Conservation (phyloP, 1,140 invertebrate species). For the Lepidurus packardi region DNA sequence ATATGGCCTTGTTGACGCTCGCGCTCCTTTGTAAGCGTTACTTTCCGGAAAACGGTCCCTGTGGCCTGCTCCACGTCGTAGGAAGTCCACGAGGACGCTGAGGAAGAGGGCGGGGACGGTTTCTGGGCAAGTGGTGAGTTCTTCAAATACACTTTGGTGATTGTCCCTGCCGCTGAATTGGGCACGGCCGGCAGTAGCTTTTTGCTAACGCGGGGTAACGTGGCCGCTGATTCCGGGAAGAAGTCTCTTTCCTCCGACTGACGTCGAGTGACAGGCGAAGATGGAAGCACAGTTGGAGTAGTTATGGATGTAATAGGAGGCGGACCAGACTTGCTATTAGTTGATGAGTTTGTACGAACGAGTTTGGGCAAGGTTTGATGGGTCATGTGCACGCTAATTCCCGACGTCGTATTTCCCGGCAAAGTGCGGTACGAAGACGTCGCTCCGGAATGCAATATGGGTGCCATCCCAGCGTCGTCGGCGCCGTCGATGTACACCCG, state of each 20-base stretch:
- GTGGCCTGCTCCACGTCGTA: conserved; percentile 45
- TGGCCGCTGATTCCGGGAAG: conserved; percentile 26
- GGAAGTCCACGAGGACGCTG: conserved; percentile 35
- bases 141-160: conserved; percentile 12
- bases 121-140: conserved; percentile 25
- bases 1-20: conserved; percentile 10
- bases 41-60: conserved; percentile 49
- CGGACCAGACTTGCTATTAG: conserved; percentile 5
- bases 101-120: background rate
- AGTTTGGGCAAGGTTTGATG: background rate
- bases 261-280: background rate
- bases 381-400: conserved; percentile 7
- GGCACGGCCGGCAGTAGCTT: background rate
- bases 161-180: background rate
- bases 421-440: background rate
- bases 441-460: background rate
- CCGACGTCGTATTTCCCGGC: background rate
- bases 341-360: background rate
- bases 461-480: background rate
- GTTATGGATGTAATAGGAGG: background rate
- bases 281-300: background rate
- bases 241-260: conserved; percentile 23
- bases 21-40: conserved; percentile 44
- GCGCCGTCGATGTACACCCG: conserved; percentile 33
- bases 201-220: conserved; percentile 27